These are phyloP conservation scores for Dorcus parallelipipedus DNA, from an alignment of 2,888 invertebrate species.

Conservation along the genomic window DNA sequence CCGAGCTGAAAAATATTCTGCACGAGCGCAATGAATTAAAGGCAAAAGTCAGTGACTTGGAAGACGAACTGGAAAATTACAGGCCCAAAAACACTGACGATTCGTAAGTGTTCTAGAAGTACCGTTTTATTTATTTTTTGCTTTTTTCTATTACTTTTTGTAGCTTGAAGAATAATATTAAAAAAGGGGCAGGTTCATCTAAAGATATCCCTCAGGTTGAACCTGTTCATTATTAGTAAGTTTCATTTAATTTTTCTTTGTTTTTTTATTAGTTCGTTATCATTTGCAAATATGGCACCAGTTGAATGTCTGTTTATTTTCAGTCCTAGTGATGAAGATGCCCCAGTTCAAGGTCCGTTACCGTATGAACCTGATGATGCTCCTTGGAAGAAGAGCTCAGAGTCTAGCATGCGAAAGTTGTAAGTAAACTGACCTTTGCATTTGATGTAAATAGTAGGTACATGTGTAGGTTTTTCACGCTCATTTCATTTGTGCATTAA, in stretches of 20 bases:
- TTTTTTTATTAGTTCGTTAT: not conserved
- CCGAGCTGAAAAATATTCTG: conserved; percentile 81
- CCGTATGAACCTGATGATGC: conserved; percentile 97
- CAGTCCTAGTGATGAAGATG: conserved; percentile 67
- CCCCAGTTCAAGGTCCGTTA: conserved; percentile 93
- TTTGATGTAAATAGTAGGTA: too few relatives aligned
- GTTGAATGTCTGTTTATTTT: conserved; percentile 10
- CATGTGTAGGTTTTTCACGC: too few relatives aligned
- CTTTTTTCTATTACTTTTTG: conserved; percentile 29
- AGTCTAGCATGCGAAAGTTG: conserved; percentile 90
- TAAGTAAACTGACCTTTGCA: conserved; percentile 52
- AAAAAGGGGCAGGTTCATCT: not conserved
- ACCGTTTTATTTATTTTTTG: conserved; percentile 15
- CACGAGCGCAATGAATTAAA: conserved; percentile 92
- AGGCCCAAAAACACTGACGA: conserved; percentile 58
- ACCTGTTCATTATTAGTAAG: conserved; percentile 6
- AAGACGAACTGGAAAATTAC: conserved; percentile 81
- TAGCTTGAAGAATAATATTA: conserved; percentile 25
- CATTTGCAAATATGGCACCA: not conserved
- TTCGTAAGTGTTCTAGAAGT: conserved; percentile 42
- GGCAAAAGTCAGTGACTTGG: conserved; percentile 86
- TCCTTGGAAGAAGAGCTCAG: conserved; percentile 81
- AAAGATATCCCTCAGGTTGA: not conserved
- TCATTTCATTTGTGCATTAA: too few relatives aligned
- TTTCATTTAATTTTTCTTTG: not conserved